Conservation (phyloP, 2,888 invertebrate species). For the Plutella xylostella region DNA sequence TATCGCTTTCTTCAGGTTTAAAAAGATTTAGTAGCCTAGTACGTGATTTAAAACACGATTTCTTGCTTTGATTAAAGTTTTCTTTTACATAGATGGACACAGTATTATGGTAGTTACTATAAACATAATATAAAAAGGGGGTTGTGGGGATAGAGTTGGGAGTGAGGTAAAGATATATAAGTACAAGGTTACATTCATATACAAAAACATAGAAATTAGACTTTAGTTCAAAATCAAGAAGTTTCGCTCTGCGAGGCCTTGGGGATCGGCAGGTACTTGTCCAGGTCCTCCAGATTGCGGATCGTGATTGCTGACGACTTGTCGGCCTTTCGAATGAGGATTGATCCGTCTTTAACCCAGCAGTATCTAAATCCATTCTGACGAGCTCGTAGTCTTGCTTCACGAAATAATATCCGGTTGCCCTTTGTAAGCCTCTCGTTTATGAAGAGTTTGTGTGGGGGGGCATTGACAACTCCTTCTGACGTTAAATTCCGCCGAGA, state of each 20-base stretch:
- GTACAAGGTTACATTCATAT: background rate
- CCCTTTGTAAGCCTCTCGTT: constrained; percentile 5
- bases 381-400: background rate
- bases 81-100: no score
- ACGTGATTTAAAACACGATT: no score
- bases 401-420: constrained; percentile 5
- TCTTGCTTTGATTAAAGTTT: no score
- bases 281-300: background rate
- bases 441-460: background rate
- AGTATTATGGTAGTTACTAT: background rate
- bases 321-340: background rate
- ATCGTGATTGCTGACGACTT: background rate
- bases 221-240: no score
- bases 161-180: background rate
- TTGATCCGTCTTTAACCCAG: constrained; percentile 1
- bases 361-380: background rate
- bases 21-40: background rate
- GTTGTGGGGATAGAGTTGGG: background rate
- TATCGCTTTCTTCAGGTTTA: background rate
- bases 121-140: background rate
- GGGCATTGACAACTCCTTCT: background rate
- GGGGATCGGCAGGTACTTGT: background rate
- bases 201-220: background rate
- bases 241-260: background rate
- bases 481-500: background rate